These are phyloP conservation scores for Tetragnatha montana DNA, from an alignment of 2,888 invertebrate species.

Conservation along the genomic window DNA sequence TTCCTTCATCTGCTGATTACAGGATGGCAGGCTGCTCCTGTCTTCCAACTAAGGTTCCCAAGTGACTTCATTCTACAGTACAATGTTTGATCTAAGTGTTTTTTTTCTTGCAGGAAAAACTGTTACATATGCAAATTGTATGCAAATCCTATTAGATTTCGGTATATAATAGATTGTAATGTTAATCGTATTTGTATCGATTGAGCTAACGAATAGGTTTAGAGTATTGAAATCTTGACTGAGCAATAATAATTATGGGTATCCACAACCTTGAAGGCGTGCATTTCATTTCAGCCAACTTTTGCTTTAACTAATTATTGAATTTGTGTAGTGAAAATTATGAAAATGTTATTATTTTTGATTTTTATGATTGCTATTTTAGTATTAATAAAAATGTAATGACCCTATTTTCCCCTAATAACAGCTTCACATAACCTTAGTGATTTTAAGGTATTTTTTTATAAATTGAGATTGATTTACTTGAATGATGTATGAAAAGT, in stretches of 20 bases:
- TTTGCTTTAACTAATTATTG: too few species aligned
- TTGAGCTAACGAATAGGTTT: slow-evolving; percentile 32
- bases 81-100: slow-evolving; percentile 19
- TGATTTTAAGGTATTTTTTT: too few species aligned
- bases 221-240: slow-evolving; percentile 14
- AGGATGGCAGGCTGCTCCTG: slow-evolving; percentile 28
- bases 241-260: slow-evolving; percentile 52
- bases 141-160: slow-evolving; percentile 34
- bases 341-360: too few species aligned
- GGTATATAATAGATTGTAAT: slow-evolving; percentile 39
- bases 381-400: too few species aligned
- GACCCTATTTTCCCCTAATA: too few species aligned
- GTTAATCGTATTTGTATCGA: slow-evolving; percentile 26
- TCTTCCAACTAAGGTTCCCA: slow-evolving; percentile 26
- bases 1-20: slow-evolving; percentile 25
- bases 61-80: slow-evolving; percentile 41
- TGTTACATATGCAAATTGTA: background rate
- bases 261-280: slow-evolving; percentile 23
- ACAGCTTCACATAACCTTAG: too few species aligned
- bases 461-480: too few species aligned
- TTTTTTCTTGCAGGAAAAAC: slow-evolving; percentile 17
- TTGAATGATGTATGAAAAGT: too few species aligned
- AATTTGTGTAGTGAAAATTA: too few species aligned
- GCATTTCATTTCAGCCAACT: too few species aligned
- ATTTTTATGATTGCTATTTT: too few species aligned